These are phyloP conservation scores for Agapornis roseicollis DNA, from an alignment of 2,113 vertebrate genomes.

Conservation along the genomic window DNA sequence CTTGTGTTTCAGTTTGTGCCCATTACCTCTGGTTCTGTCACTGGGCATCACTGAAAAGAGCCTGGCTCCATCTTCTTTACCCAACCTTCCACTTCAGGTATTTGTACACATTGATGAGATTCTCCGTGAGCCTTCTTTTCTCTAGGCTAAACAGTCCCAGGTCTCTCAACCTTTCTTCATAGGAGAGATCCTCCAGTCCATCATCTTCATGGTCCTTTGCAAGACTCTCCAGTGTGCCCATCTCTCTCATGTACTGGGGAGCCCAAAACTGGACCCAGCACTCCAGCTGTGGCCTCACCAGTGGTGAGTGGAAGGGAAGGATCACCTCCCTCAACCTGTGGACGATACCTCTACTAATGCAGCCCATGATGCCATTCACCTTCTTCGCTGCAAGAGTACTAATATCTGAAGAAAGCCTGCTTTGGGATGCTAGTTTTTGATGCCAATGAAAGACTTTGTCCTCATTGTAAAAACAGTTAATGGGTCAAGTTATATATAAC, in stretches of 20 bases:
- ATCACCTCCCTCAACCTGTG: neutral
- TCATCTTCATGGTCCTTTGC: neutral
- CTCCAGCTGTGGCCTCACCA: neutral
- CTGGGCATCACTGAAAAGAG: neutral
- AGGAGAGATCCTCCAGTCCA: neutral
- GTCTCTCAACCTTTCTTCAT: neutral
- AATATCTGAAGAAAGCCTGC: neutral
- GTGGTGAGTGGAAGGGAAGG: neutral
- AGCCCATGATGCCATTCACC: neutral
- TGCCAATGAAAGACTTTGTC: neutral
- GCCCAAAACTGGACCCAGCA: neutral
- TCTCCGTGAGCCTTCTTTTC: neutral
- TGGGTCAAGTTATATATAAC: neutral
- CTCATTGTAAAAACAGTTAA: neutral
- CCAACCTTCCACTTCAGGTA: neutral
- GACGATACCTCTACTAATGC: neutral
- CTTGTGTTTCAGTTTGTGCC: neutral
- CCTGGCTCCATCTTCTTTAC: neutral
- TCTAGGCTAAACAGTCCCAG: neutral
- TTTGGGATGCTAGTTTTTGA: neutral
- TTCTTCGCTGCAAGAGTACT: neutral
- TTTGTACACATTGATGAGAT: neutral
- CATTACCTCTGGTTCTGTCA: neutral
- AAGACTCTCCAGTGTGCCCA: neutral
- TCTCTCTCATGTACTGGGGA: neutral